Evolutionary conservation across 1,140 invertebrate genomes (phyloP).

Genomic region (Eciton burchellii): DNA sequence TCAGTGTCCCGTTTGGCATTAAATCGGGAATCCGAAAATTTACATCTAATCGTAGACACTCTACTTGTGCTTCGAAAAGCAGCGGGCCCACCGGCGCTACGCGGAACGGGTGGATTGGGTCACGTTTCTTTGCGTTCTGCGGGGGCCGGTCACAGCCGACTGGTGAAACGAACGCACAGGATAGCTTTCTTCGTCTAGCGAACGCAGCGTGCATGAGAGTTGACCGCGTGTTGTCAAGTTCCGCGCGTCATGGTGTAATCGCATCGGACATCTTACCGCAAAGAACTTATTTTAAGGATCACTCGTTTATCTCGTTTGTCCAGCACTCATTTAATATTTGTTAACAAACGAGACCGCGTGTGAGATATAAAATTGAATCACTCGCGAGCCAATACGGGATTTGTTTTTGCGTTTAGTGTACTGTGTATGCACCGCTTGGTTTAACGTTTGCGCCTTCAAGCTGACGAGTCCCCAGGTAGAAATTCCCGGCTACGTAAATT

Average conservation of each 20-base stretch:
- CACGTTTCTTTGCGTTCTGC: constrained; percentile 34
- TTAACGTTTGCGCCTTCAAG: not conserved
- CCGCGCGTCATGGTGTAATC: too few relatives aligned
- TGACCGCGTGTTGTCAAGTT: not conserved
- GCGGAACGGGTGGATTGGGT: constrained; percentile 32
- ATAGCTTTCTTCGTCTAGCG: not conserved
- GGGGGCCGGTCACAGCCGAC: constrained; percentile 37
- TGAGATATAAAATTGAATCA: too few relatives aligned
- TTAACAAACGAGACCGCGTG: not conserved
- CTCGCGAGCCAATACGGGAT: too few relatives aligned
- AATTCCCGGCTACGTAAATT: not conserved
- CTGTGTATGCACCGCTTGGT: not conserved
- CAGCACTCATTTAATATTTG: too few relatives aligned
- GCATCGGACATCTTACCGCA: too few relatives aligned
- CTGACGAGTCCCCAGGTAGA: not conserved
- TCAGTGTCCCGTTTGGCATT: not conserved
- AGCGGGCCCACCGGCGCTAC: not conserved
- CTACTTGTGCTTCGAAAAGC: constrained; percentile 30
- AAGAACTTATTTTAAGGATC: too few relatives aligned
- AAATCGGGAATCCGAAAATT: not conserved
- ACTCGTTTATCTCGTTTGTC: not conserved
- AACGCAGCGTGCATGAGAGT: not conserved
- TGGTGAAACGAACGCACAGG: constrained; percentile 3
- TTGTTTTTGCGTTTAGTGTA: too few relatives aligned
- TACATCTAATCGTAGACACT: not conserved